Percentiles rank a stretch among this genome's conserved stretches.
phyloP scores from a whole-genome alignment of 2,797 vertebrate species.

The Danionella dracula region DNA sequence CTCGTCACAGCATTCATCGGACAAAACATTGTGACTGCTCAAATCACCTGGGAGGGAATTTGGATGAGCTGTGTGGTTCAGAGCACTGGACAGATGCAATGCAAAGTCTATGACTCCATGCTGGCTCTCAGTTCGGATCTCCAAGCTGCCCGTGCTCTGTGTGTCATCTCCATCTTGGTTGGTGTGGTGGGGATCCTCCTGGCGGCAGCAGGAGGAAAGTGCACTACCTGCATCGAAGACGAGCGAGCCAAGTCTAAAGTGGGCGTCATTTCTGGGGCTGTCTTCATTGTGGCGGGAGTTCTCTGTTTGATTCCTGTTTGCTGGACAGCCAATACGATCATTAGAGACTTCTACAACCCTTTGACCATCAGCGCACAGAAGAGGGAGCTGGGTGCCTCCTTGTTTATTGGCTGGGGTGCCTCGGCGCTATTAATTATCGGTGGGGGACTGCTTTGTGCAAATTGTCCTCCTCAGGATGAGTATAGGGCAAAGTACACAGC shows the following conservation, averaged over 20 bases:
- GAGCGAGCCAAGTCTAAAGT: conserved; percentile 76
- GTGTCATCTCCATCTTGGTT: conserved; percentile 75
- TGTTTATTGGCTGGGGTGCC: conserved; percentile 89
- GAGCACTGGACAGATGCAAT: conserved; percentile 96
- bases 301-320: conserved; percentile 81
- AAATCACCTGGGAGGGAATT: conserved; percentile 85
- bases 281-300: conserved; percentile 75
- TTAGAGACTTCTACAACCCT: conserved; percentile 85
- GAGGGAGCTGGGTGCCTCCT: conserved; percentile 78
- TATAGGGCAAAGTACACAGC: conserved; percentile 78
- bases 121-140: conserved; percentile 77
- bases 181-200: conserved; percentile 75
- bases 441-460: conserved; percentile 81
- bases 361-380: conserved; percentile 63
- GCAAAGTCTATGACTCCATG: conserved; percentile 90
- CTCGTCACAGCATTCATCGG: conserved; percentile 82
- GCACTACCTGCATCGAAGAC: conserved; percentile 90
- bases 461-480: conserved; percentile 79
- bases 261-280: conserved; percentile 67
- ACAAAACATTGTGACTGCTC: conserved; percentile 82
- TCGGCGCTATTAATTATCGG: conserved; percentile 77
- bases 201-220: conserved; percentile 79
- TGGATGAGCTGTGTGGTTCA: conserved; percentile 94
- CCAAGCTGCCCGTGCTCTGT: conserved; percentile 82
- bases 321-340: conserved; percentile 81